Conservation (phyloP, 1,140 invertebrate species). For the Drosophila lacertosa region DNA sequence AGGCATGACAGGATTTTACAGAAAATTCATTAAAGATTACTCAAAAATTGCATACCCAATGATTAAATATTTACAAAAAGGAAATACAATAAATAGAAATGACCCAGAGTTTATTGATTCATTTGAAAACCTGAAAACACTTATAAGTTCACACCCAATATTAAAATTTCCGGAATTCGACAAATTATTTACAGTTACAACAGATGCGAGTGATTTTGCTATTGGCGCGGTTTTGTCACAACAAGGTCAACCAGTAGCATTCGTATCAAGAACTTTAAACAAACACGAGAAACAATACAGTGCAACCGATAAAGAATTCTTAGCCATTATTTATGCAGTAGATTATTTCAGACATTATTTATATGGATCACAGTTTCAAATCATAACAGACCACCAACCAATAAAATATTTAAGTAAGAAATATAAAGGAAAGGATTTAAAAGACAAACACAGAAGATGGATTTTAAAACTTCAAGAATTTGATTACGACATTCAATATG, state of each 20-base stretch:
- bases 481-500: neutral
- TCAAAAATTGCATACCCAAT: neutral
- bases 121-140: neutral
- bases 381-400: neutral
- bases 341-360: neutral
- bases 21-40: neutral
- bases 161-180: neutral
- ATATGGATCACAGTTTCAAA: neutral
- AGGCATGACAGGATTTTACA: neutral
- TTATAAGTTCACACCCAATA: neutral
- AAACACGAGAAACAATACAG: neutral
- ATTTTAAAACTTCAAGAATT: neutral
- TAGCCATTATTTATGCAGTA: too few relatives aligned
- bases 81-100: neutral
- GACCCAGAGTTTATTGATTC: neutral
- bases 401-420: too few relatives aligned
- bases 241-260: neutral
- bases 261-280: neutral
- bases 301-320: too few relatives aligned
- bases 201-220: too few relatives aligned
- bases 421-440: neutral
- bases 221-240: neutral
- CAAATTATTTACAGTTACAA: slow-evolving; percentile 2
- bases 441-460: neutral
- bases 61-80: neutral